Conservation (phyloP, 1,140 invertebrate genomes). For the Drosophila setifemur region DNA sequence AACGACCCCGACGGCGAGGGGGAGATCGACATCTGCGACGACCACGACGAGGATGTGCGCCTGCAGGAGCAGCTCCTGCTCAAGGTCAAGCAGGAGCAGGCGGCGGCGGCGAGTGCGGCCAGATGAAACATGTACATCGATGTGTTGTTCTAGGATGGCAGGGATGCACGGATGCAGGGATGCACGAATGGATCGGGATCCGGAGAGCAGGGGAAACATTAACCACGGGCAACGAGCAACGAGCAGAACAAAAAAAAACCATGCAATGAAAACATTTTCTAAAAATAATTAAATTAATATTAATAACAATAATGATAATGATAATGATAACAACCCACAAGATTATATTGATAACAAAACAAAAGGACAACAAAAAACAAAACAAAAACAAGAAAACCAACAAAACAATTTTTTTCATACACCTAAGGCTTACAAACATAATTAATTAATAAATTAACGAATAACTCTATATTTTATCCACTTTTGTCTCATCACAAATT, state of each 20-base stretch:
- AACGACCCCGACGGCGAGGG: conserved; percentile 60
- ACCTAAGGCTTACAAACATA: conserved; percentile 45
- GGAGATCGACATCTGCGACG: conserved; percentile 76
- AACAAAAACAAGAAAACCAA: conserved; percentile 16
- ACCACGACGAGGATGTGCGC: conserved; percentile 59
- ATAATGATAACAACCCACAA: not conserved
- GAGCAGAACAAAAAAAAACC: no score
- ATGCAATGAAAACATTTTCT: no score
- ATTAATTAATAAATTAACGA: conserved; percentile 19
- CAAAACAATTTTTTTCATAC: conserved; percentile 67
- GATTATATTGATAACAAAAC: not conserved
- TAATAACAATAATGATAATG: not conserved
- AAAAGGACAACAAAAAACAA: conserved; percentile 17
- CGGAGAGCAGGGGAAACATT: no score
- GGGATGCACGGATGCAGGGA: not conserved
- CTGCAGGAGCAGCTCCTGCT: conserved; percentile 66
- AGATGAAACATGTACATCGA: conserved; percentile 82
- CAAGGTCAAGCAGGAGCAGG: conserved; percentile 70
- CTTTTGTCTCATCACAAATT: conserved; percentile 26
- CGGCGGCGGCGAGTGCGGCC: conserved; percentile 21
- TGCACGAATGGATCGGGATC: not conserved
- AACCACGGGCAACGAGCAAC: no score
- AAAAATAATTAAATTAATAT: no score
- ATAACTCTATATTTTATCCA: conserved; percentile 19
- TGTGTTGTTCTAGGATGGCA: conserved; percentile 60